A percentile compares a stretch with the other conserved stretches of the same genome.
Evolutionary conservation across 2,888 invertebrate species (phyloP).

Genomic region (Kryphioiulus occultus): DNA sequence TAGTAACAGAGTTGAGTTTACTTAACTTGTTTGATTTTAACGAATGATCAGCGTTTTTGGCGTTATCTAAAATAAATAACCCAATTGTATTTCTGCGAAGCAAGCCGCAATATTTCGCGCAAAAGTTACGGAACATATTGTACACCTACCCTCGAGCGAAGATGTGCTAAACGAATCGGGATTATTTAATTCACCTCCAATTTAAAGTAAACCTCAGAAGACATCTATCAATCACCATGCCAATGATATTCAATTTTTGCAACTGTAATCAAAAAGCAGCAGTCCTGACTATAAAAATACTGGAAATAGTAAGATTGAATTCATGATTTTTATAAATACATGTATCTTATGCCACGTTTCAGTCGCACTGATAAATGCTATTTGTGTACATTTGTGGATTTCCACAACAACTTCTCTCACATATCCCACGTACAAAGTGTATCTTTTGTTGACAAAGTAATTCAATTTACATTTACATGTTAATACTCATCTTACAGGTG

Average conservation of each 20-base stretch:
- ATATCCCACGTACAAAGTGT: too few relatives aligned
- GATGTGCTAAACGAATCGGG: neutral
- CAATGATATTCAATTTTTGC: neutral
- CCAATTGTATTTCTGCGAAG: neutral
- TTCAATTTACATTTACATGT: too few relatives aligned
- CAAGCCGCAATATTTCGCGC: neutral
- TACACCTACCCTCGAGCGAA: neutral
- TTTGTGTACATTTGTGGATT: too few relatives aligned
- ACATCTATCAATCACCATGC: neutral
- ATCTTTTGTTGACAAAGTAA: too few relatives aligned
- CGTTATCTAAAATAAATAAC: neutral
- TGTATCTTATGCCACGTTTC: too few relatives aligned
- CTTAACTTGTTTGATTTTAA: neutral
- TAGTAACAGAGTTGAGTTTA: neutral
- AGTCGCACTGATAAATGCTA: too few relatives aligned
- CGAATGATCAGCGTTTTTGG: constrained; percentile 1
- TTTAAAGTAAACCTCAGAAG: neutral
- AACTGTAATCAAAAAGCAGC: constrained; percentile 18
- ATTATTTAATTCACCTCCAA: neutral
- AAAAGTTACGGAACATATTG: neutral
- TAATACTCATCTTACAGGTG: too few relatives aligned
- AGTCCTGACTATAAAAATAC: neutral
- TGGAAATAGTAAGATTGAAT: neutral
- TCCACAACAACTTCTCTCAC: too few relatives aligned
- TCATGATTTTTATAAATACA: too few relatives aligned